A percentile compares a stretch with the other conserved stretches of the same genome.
These are phyloP conservation scores for Napeogenes sylphis DNA, from an alignment of 2,888 invertebrate species.

Conservation along the genomic window DNA sequence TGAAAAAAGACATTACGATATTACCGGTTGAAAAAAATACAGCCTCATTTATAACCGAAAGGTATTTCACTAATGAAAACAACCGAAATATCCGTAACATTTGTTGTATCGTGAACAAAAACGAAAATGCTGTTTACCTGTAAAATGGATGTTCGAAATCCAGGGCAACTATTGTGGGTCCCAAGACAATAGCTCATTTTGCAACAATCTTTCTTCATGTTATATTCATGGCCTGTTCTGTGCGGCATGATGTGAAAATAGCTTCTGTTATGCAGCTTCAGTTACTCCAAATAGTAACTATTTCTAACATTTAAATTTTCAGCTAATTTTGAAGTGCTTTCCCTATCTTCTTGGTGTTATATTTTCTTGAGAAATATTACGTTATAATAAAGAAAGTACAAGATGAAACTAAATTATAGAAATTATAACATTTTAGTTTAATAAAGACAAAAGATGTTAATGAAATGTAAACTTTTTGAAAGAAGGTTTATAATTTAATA, in stretches of 20 bases:
- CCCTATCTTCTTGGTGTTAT: no score
- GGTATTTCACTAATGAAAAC: conserved; percentile 7
- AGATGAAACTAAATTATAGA: no score
- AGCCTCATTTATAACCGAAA: neutral
- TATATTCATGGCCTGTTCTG: conserved; percentile 34
- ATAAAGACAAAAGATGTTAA: no score
- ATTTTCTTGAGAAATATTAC: no score
- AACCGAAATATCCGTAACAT: conserved; percentile 5
- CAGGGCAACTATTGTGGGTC: conserved; percentile 44
- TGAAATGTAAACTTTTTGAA: no score
- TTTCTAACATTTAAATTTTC: conserved; percentile 1
- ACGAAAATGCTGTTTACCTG: conserved; percentile 39
- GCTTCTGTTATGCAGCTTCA: conserved; percentile 10
- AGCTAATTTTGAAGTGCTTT: neutral
- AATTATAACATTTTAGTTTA: no score
- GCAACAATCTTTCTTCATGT: conserved; percentile 39
- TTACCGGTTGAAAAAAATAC: neutral
- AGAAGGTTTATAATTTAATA: no score
- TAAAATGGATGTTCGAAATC: conserved; percentile 42
- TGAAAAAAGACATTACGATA: conserved; percentile 1
- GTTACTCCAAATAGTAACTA: neutral
- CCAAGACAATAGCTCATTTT: conserved; percentile 49
- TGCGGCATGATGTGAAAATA: conserved; percentile 19
- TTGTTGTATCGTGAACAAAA: conserved; percentile 18
- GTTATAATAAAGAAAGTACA: no score